These are phyloP conservation scores for Drosophila rhopaloa DNA, from an alignment of 1,140 invertebrate species.

Conservation along the genomic window DNA sequence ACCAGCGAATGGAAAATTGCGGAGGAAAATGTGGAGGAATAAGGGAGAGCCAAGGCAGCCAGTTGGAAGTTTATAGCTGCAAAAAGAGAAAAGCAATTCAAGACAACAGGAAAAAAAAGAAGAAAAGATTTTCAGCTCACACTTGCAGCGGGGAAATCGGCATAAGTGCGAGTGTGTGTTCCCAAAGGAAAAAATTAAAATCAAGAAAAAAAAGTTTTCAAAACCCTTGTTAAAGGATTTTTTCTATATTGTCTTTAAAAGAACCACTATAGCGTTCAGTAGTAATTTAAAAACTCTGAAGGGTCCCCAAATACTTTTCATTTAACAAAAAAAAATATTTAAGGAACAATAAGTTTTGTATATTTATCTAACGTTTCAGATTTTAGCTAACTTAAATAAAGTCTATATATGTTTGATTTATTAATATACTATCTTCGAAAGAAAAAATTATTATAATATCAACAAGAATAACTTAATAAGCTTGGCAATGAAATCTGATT, in stretches of 20 bases:
- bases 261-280: no score
- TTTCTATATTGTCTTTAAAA: no score
- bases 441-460: no score
- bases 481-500: slow-evolving; percentile 59
- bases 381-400: no score
- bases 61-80: slow-evolving; percentile 70
- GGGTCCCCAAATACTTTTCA: no score
- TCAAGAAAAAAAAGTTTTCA: background rate
- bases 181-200: slow-evolving; percentile 43
- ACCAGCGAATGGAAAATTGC: slow-evolving; percentile 15
- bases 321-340: no score
- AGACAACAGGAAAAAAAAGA: slow-evolving; percentile 28
- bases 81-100: slow-evolving; percentile 44
- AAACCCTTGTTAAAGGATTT: background rate
- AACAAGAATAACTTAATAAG: no score
- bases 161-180: slow-evolving; percentile 11
- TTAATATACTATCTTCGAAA: no score
- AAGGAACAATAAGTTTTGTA: no score
- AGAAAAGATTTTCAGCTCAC: slow-evolving; percentile 37
- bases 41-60: slow-evolving; percentile 32
- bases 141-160: slow-evolving; percentile 13
- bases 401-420: no score
- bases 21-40: slow-evolving; percentile 10
- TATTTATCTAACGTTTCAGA: no score
- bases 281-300: no score